These are phyloP conservation scores for Ceyx cyanopectus DNA, from an alignment of 2,113 vertebrate genomes.

Conservation along the genomic window DNA sequence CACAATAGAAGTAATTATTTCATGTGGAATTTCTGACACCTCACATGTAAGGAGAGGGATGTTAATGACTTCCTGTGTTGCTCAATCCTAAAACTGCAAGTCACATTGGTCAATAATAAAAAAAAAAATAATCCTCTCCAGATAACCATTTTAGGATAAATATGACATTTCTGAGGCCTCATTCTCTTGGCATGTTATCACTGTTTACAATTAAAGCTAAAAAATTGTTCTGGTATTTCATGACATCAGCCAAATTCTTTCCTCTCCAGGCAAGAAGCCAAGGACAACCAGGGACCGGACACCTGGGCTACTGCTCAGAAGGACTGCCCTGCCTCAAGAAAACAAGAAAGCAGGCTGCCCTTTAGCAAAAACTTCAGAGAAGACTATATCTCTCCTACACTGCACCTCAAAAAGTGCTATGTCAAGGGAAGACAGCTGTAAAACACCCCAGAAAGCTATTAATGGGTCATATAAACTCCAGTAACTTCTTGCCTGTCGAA, in stretches of 20 bases:
- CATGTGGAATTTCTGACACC: neutral
- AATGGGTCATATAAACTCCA: neutral
- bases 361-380: slow-evolving; percentile 24
- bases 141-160: slow-evolving; percentile 81
- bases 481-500: neutral
- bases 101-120: slow-evolving; percentile 1
- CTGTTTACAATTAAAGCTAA: slow-evolving; percentile 81
- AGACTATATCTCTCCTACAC: neutral
- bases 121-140: neutral
- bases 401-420: neutral
- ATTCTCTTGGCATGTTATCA: slow-evolving; percentile 77
- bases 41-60: neutral
- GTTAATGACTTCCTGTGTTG: slow-evolving; percentile 27
- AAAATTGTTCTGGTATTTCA: slow-evolving; percentile 84
- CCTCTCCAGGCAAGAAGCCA: slow-evolving; percentile 77
- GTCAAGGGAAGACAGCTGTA: neutral
- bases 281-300: slow-evolving; percentile 72
- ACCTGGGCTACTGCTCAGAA: slow-evolving; percentile 71
- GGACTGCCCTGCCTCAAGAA: neutral
- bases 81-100: slow-evolving; percentile 42
- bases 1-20: neutral
- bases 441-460: neutral
- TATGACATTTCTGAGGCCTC: slow-evolving; percentile 73
- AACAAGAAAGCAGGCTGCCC: slow-evolving; percentile 20
- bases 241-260: slow-evolving; percentile 87